Evolutionary conservation across 1,140 invertebrate genomes (phyloP).

Genomic region (Apis mellifera): Amel_HAv3.1 CM009936.2:6983501-6984000

Average conservation of each 20-base stretch:
- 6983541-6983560: not conserved
- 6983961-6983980: not conserved
- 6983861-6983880: conserved; percentile 3
- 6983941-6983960: too few species aligned
- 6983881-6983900: conserved; percentile 10
- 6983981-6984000: too few species aligned
- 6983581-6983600: not conserved
- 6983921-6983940: not conserved
- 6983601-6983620: too few species aligned
- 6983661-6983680: not conserved
- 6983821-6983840: conserved; percentile 18
- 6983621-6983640: too few species aligned
- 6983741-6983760: conserved; percentile 17
- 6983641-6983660: not conserved
- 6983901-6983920: not conserved
- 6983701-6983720: not conserved
- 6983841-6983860: conserved; percentile 23
- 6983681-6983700: not conserved
- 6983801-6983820: not conserved
- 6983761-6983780: conserved; percentile 16
- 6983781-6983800: conserved; percentile 31
- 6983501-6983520: too few species aligned
- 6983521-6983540: not conserved
- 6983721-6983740: not conserved
- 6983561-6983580: not conserved